Conservation (phyloP, 2,113 vertebrate species). For the Equus przewalskii region DNA sequence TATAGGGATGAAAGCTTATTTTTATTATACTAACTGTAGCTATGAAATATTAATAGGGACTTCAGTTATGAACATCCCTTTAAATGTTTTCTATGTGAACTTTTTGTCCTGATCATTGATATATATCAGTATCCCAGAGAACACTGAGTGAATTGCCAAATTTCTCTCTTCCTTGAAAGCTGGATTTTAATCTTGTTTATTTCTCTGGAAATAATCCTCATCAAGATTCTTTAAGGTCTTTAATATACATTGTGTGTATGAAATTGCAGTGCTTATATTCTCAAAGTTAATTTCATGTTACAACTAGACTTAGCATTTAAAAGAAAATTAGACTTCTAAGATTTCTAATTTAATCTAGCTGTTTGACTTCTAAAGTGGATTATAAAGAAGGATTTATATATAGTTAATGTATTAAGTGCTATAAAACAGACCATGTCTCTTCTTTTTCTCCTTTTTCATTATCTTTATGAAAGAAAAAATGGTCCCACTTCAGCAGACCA, state of each 20-base stretch:
- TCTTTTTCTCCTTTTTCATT: not conserved
- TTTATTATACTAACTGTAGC: not conserved
- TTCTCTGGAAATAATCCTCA: not conserved
- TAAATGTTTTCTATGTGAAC: not conserved
- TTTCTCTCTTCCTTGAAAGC: not conserved
- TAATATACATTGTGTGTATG: not conserved
- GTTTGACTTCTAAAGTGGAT: not conserved
- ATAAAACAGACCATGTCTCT: not conserved
- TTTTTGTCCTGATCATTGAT: not conserved
- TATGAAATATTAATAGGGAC: not conserved
- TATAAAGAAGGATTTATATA: not conserved
- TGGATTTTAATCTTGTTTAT: not conserved
- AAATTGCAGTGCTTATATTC: not conserved
- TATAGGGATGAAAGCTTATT: not conserved
- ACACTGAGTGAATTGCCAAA: not conserved
- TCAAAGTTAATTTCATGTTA: constrained; percentile 7
- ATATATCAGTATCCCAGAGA: not conserved
- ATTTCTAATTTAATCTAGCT: not conserved
- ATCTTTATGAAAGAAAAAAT: constrained; percentile 5
- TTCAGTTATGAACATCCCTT: constrained; percentile 6
- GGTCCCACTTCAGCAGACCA: not conserved
- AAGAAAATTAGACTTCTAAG: not conserved
- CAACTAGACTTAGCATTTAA: not conserved
- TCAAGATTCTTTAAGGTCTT: not conserved
- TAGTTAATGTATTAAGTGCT: not conserved